These are phyloP conservation scores for Popillia japonica DNA, from an alignment of 1,140 invertebrate species.

Conservation along the genomic window DNA sequence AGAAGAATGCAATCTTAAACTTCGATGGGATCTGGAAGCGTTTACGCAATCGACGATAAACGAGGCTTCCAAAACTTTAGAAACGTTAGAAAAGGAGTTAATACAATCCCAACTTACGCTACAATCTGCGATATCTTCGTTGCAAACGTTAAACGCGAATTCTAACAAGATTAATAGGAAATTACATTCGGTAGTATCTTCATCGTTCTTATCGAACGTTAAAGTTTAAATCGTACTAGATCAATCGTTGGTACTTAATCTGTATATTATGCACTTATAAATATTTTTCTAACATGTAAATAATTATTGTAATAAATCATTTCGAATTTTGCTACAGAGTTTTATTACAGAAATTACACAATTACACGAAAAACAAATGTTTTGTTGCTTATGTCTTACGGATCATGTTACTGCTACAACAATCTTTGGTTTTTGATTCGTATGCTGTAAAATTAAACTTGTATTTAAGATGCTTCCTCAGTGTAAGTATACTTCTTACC, in stretches of 20 bases:
- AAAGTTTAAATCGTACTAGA: constrained; percentile 38
- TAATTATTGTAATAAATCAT: too few species aligned
- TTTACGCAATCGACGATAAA: constrained; percentile 48
- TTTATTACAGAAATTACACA: too few species aligned
- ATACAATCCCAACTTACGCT: constrained; percentile 56
- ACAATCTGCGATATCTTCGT: constrained; percentile 54
- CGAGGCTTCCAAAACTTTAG: constrained; percentile 52
- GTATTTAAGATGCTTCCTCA: too few species aligned
- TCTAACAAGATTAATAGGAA: constrained; percentile 54
- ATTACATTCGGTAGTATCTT: constrained; percentile 51
- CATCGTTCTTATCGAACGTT: constrained; percentile 53
- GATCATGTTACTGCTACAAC: too few species aligned
- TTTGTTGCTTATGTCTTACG: too few species aligned
- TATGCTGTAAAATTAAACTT: too few species aligned
- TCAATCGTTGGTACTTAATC: neutral
- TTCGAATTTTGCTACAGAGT: too few species aligned
- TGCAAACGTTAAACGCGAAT: constrained; percentile 53
- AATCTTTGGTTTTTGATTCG: too few species aligned
- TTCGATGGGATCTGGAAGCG: constrained; percentile 50
- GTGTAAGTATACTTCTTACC: neutral
- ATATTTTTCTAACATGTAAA: constrained; percentile 1
- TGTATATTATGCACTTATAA: constrained; percentile 6
- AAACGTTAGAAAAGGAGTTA: constrained; percentile 53
- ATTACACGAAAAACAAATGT: too few species aligned
- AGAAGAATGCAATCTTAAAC: constrained; percentile 53